Percentiles rank a stretch among this genome's conserved stretches.
phyloP scores from a whole-genome alignment of 2,113 vertebrate genomes.

The Geococcyx californianus region DNA sequence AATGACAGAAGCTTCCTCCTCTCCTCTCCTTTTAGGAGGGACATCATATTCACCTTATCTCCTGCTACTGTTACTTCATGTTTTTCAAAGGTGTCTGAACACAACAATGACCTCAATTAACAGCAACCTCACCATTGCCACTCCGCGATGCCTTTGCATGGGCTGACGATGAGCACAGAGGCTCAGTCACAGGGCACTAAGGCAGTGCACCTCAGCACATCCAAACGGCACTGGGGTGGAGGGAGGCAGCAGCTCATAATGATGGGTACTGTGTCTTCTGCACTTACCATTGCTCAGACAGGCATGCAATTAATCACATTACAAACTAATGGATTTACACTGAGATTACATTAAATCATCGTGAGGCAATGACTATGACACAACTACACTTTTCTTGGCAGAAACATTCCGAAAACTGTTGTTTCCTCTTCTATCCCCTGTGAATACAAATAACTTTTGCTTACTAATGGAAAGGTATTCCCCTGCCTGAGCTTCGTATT shows the following conservation, averaged over 20 bases:
- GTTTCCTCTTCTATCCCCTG: background rate
- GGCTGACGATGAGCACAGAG: background rate
- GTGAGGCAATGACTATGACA: background rate
- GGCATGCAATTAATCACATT: background rate
- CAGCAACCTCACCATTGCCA: background rate
- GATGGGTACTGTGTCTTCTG: background rate
- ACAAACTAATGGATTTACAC: slow-evolving; percentile 9
- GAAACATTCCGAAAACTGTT: background rate
- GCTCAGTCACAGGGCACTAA: background rate
- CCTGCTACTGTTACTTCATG: background rate
- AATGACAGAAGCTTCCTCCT: background rate
- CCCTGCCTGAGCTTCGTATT: background rate
- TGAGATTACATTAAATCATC: background rate
- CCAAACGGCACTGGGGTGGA: fast-evolving
- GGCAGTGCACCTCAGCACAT: background rate
- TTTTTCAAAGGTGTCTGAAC: background rate
- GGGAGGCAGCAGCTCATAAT: background rate
- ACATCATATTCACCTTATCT: background rate
- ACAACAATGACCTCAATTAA: background rate
- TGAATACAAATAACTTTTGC: background rate
- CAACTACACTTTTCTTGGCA: background rate
- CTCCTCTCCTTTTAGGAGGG: background rate
- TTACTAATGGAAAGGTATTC: background rate
- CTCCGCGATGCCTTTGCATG: fast-evolving
- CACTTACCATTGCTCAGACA: background rate